Percentiles rank a stretch among this genome's conserved stretches.
Conservation (phyloP, 2,113 vertebrate species). For the Xenus cinereus region DNA sequence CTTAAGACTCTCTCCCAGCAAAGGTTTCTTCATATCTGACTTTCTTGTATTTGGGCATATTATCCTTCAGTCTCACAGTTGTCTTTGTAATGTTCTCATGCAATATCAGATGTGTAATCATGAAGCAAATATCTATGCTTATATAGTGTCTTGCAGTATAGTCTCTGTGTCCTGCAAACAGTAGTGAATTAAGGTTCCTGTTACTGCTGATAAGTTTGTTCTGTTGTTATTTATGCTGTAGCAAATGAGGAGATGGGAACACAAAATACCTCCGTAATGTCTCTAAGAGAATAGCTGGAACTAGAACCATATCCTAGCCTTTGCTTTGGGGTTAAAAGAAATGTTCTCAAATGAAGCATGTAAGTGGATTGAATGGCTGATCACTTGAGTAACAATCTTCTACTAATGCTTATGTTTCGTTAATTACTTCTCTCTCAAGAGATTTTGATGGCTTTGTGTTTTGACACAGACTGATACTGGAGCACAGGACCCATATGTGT, state of each 20-base stretch:
- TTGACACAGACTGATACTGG: not conserved
- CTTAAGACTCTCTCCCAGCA: not conserved
- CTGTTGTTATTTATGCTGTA: not conserved
- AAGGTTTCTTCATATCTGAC: not conserved
- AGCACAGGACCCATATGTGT: not conserved
- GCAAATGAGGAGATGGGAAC: not conserved
- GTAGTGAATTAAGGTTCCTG: not conserved
- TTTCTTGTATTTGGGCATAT: not conserved
- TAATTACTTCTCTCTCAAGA: not conserved
- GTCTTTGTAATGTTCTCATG: not conserved
- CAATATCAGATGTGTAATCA: not conserved
- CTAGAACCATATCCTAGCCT: not conserved
- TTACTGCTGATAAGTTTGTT: not conserved
- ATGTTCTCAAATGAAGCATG: not conserved
- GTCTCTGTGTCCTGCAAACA: not conserved
- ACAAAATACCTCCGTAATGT: not conserved
- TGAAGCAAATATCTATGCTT: not conserved
- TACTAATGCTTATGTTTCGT: not conserved
- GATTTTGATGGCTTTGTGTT: not conserved
- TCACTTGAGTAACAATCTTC: not conserved
- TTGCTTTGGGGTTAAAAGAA: not conserved
- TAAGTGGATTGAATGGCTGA: not conserved
- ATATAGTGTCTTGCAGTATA: not conserved
- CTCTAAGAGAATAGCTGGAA: not conserved
- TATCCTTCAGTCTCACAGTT: not conserved